Evolutionary conservation across 2,888 invertebrate genomes (phyloP), one percentile per base, ranked within the genome.

Genomic region (Apamea crenata): DNA sequence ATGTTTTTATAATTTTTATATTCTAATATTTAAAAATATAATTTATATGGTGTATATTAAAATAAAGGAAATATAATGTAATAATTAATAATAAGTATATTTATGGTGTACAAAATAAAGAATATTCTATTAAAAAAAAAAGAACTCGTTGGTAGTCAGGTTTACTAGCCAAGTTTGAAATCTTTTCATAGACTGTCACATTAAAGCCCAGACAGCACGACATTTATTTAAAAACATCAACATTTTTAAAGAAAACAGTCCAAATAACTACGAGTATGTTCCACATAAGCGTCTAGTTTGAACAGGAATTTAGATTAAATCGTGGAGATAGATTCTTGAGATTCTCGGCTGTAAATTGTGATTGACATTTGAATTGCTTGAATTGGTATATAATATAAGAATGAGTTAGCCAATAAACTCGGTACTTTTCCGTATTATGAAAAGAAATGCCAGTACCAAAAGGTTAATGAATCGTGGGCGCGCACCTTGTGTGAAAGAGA

Each of bases 401-500:
- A 67, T 76, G 69, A 81, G 78, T 82, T 84, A 83, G 68, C 84
- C 85, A 90, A 90, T 88, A 90, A 89, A 87, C 59, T 77, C 65
- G 29, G 81, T 82, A 88, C 79, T 86, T 87, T 86, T 81, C 79
- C 72, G 85, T 88, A 86, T 89, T 89, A 88, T 89, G 87, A 91
- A 93, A 90, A 89, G 89, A 92, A 94, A 93, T 93, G 89, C 90
- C 91, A 92, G 91, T 91, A 90, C 91, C 91, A 91, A 87, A 93
- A 93, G 92, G 93, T 93, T 94, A 92, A 91, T 93, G 93, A 93
- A 94, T 91, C 90, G 90, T 88, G 89, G 83, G 87, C 90, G 90
- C 87, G 90, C 83, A 90, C 88, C 89, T 90, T 89, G 90, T 84
- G 87, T 86, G 94, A 95, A 92, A 94, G 93, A 91, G 96, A 96